These are phyloP conservation scores for Acestrorhynchus altus DNA, from an alignment of 2,797 vertebrate species.

Conservation along the genomic window DNA sequence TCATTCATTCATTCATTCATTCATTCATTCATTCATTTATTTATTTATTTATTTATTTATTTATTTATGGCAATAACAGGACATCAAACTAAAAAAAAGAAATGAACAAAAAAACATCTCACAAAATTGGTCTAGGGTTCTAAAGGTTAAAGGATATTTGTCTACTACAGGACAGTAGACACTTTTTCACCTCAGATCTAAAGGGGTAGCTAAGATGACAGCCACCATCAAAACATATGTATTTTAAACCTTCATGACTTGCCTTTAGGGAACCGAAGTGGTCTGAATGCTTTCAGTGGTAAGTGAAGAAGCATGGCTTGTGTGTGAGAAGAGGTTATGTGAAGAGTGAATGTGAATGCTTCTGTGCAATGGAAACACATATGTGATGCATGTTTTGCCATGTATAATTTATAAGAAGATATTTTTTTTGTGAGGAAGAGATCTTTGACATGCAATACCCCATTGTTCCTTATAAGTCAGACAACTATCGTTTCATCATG, in stretches of 20 bases:
- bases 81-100: too few relatives aligned
- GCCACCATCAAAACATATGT: neutral
- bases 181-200: neutral
- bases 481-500: conserved; percentile 78
- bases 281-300: conserved; percentile 4
- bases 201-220: neutral
- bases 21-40: too few relatives aligned
- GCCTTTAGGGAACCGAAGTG: neutral
- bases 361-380: neutral
- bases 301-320: neutral
- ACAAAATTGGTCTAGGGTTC: too few relatives aligned
- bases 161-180: too few relatives aligned
- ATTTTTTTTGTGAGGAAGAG: conserved; percentile 37
- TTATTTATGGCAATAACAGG: too few relatives aligned
- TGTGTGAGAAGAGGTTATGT: neutral
- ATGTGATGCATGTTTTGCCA: neutral
- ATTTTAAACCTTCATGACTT: conserved; percentile 2
- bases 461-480: conserved; percentile 76
- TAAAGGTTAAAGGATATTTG: neutral
- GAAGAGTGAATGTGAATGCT: neutral
- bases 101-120: too few relatives aligned
- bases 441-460: conserved; percentile 51
- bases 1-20: too few relatives aligned
- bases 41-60: too few relatives aligned
- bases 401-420: conserved; percentile 17